Conservation (phyloP, 2,888 invertebrate species). For the Athripsodes cinereus region DNA sequence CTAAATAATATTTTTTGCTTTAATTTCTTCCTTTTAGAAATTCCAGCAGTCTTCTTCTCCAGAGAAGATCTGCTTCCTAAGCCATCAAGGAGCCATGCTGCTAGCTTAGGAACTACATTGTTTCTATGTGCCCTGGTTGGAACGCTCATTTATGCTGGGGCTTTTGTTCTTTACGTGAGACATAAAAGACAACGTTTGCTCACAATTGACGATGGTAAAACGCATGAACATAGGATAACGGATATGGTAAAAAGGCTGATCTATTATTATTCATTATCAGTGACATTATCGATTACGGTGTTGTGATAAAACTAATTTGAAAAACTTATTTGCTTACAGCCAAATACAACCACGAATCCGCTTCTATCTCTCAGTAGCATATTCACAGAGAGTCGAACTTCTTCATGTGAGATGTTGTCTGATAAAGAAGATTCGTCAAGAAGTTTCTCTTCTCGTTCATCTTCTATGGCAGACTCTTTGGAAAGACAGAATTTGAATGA, state of each 20-base stretch:
- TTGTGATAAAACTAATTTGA: too few species aligned
- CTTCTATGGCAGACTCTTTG: slow-evolving; percentile 8
- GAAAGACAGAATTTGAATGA: not conserved
- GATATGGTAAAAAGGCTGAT: slow-evolving; percentile 7
- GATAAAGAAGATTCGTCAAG: slow-evolving; percentile 17
- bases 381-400: slow-evolving; percentile 11
- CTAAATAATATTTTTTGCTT: not conserved
- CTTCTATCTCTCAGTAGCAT: slow-evolving; percentile 15
- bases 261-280: too few species aligned
- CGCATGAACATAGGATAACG: not conserved
- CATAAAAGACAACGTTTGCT: slow-evolving; percentile 2
- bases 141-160: slow-evolving; percentile 15
- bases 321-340: slow-evolving; percentile 14
- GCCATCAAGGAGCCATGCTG: slow-evolving; percentile 35
- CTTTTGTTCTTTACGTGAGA: slow-evolving; percentile 16
- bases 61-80: slow-evolving; percentile 26
- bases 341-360: slow-evolving; percentile 24
- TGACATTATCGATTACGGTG: too few species aligned
- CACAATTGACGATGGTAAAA: not conserved
- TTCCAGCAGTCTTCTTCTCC: slow-evolving; percentile 24
- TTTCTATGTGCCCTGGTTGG: slow-evolving; percentile 16
- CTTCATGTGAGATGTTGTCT: slow-evolving; percentile 10
- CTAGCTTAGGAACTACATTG: slow-evolving; percentile 15
- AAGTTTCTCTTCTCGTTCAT: slow-evolving; percentile 9
- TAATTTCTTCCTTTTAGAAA: slow-evolving; percentile 18